Evolutionary conservation across 2,113 vertebrate species (phyloP), one percentile per base, ranked within the genome.

Genomic region (Peromyscus leucopus): DNA sequence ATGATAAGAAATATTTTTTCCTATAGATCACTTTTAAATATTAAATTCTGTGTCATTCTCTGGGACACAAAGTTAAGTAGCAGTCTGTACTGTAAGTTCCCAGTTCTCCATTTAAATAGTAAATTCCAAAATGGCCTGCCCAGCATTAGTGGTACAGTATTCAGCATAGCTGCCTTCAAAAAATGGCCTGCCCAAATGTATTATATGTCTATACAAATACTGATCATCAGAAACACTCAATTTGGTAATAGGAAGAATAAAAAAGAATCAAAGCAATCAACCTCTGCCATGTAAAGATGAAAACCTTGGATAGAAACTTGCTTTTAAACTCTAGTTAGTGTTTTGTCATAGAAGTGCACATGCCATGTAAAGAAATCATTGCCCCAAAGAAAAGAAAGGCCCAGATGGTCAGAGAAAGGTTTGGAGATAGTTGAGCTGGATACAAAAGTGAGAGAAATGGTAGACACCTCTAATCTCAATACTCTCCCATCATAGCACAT

Each of bases 1-100:
- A 83, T 19, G 10, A 96, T n/a, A 91, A 33, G 16, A 93, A 89
- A 90, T 84, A 94, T 12, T 89, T 55, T 96, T 63, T 88, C 3
- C 57, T 86, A 79, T 6, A 74, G 46, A 83, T 61, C 5, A 90
- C 28, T 85, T 97, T 80, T 48, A 95, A 88, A 91, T 36, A 93
- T 28, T 76, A 79, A 71, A 33, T 39, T 63, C n/a, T 31, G 8
- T 46, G 59, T 26, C 15, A 28, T 42, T 84, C 22, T 63, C 13
- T 63, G 82, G 39, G n/a, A 84, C n/a, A 80, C 78, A 84, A 42
- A 84, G 31, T 42, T 63, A 63, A 84, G 39, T 28, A 17, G 82
- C 82, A 9, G 2, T 61, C 36, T 83, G 36, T 39, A 3, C 80
- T 83, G 3, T 61, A 83, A 83, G 6, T 83, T 61, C 36, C 26